A percentile compares a stretch with the other conserved stretches of the same genome.
phyloP scores from a whole-genome alignment of 2,113 vertebrate genomes.

The Nannobrachium achirus region DNA sequence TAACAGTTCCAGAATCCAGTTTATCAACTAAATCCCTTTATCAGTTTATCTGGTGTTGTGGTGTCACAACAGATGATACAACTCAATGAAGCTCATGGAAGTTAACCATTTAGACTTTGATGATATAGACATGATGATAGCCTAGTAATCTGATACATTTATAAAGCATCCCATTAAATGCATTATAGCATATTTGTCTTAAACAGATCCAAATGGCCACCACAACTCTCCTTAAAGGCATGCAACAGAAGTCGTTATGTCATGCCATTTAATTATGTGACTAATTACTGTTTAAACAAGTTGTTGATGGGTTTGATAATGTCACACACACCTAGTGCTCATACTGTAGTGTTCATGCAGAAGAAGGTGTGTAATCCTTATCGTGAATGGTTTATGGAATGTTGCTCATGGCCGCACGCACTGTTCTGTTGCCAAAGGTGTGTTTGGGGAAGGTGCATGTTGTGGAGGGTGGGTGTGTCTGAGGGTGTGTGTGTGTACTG shows the following conservation, averaged over 20 bases:
- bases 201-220: not conserved
- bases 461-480: slow-evolving; percentile 35
- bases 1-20: no score
- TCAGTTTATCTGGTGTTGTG: no score
- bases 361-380: slow-evolving; percentile 23
- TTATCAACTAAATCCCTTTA: no score
- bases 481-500: not conserved
- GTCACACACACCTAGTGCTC: not conserved
- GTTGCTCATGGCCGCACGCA: slow-evolving; percentile 24
- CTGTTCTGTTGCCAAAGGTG: slow-evolving; percentile 54
- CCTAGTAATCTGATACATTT: no score
- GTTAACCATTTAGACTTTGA: no score
- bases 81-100: not conserved
- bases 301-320: not conserved
- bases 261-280: not conserved
- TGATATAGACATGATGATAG: no score
- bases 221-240: no score
- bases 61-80: not conserved
- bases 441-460: slow-evolving; percentile 75
- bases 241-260: not conserved
- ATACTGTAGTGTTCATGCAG: not conserved
- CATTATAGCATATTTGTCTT: not conserved
- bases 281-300: not conserved
- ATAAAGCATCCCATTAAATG: no score
- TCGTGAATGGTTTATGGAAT: slow-evolving; percentile 35